A percentile compares a stretch with the other conserved stretches of the same genome.
These are phyloP conservation scores for Crax fasciolata DNA, from an alignment of 2,797 vertebrate genomes.

Conservation along the genomic window DNA sequence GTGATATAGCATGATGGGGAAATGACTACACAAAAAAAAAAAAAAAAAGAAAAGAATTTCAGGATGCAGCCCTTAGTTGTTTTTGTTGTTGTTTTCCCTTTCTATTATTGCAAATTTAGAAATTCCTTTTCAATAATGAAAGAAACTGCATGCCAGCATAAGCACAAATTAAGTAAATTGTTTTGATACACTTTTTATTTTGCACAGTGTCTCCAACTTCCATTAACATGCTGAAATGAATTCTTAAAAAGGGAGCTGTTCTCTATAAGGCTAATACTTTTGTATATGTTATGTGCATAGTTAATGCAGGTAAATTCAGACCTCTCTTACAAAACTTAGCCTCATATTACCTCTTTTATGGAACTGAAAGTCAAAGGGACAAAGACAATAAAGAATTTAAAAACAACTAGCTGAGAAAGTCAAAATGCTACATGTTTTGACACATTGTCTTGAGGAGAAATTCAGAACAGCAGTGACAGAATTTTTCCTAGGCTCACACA, in stretches of 20 bases:
- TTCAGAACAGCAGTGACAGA: not conserved
- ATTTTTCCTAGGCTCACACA: not conserved
- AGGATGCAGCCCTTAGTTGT: not conserved
- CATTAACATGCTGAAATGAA: not conserved
- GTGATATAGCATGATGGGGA: not conserved
- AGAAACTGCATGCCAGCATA: not conserved
- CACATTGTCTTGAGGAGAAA: not conserved
- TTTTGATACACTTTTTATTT: not conserved
- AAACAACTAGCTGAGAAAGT: not conserved
- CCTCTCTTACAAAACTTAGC: not conserved
- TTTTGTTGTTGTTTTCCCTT: constrained; percentile 13
- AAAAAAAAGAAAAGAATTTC: not conserved
- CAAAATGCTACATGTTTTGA: not conserved
- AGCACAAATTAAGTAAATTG: not conserved
- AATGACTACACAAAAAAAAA: not conserved
- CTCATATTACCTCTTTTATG: not conserved
- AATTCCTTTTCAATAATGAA: not conserved
- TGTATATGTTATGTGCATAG: not conserved
- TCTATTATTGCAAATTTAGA: not conserved
- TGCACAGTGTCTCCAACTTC: not conserved
- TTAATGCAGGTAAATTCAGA: not conserved
- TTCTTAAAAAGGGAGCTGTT: not conserved
- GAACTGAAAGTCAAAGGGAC: not conserved
- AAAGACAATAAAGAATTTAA: not conserved
- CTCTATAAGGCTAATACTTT: not conserved